Evolutionary conservation across 2,888 invertebrate species (phyloP).

Genomic region (Mythimna pallens): DNA sequence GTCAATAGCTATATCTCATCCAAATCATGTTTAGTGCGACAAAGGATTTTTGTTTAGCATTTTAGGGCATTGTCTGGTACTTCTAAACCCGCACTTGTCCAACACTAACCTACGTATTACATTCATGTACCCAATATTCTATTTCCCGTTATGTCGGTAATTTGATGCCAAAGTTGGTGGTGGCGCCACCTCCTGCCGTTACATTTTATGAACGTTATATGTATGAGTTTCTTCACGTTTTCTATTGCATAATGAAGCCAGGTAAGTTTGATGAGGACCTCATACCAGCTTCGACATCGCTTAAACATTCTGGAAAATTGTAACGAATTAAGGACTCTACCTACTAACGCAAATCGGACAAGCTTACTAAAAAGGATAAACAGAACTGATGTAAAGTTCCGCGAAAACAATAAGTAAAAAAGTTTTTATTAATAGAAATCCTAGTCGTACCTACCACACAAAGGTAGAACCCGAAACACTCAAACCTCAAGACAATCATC

Average conservation of each 20-base stretch:
- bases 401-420: too few relatives aligned
- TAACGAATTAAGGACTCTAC: too few relatives aligned
- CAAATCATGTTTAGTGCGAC: too few relatives aligned
- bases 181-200: constrained; percentile 52
- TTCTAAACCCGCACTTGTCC: not conserved
- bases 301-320: not conserved
- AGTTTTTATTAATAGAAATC: not conserved
- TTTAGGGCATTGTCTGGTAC: not conserved
- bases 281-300: not conserved
- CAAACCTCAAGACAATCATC: constrained; percentile 16
- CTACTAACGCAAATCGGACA: not conserved
- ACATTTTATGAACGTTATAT: constrained; percentile 53
- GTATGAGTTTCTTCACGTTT: constrained; percentile 31
- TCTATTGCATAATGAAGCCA: constrained; percentile 8
- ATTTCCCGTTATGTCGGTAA: constrained; percentile 51
- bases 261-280: not conserved
- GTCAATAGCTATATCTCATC: too few relatives aligned
- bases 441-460: not conserved
- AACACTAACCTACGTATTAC: constrained; percentile 4
- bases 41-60: too few relatives aligned
- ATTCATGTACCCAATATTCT: constrained; percentile 21
- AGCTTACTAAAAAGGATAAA: not conserved
- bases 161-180: constrained; percentile 51
- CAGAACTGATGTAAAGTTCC: not conserved
- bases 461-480: not conserved